phyloP scores from a whole-genome alignment of 2,888 invertebrate genomes.

The Patella caerulea region DNA sequence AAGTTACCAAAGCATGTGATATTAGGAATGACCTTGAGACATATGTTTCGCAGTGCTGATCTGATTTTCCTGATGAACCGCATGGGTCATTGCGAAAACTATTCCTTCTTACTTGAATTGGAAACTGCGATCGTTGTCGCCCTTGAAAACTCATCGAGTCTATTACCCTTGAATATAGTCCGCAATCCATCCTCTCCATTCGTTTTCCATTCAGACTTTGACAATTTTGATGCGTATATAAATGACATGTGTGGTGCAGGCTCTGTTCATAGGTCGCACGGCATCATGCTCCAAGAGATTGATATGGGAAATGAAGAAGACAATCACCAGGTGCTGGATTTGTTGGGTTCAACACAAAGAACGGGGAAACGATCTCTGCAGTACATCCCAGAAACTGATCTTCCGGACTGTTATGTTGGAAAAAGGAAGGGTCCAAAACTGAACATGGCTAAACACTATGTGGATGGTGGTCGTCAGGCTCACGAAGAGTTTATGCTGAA shows the following conservation, averaged over 20 bases:
- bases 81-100: conserved; percentile 39
- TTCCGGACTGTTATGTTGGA: too few species aligned
- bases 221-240: conserved; percentile 44
- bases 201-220: conserved; percentile 50
- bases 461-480: too few species aligned
- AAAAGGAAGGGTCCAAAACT: too few species aligned
- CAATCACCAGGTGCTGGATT: too few species aligned
- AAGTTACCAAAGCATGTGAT: conserved; percentile 36
- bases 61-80: conserved; percentile 32
- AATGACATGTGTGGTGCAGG: conserved; percentile 37
- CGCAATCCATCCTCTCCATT: conserved; percentile 30
- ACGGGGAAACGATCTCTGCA: too few species aligned
- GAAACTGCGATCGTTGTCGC: conserved; percentile 40
- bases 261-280: conserved; percentile 46
- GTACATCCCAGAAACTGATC: too few species aligned
- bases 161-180: conserved; percentile 38
- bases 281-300: conserved; percentile 50
- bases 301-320: not conserved
- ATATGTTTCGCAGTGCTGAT: conserved; percentile 31
- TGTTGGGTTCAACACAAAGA: too few species aligned
- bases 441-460: too few species aligned
- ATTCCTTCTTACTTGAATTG: conserved; percentile 33
- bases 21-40: conserved; percentile 34
- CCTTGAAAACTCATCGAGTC: conserved; percentile 33
- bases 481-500: too few species aligned